Conservation (phyloP, 2,113 vertebrate species). For the Ctenodactylus gundi region DNA sequence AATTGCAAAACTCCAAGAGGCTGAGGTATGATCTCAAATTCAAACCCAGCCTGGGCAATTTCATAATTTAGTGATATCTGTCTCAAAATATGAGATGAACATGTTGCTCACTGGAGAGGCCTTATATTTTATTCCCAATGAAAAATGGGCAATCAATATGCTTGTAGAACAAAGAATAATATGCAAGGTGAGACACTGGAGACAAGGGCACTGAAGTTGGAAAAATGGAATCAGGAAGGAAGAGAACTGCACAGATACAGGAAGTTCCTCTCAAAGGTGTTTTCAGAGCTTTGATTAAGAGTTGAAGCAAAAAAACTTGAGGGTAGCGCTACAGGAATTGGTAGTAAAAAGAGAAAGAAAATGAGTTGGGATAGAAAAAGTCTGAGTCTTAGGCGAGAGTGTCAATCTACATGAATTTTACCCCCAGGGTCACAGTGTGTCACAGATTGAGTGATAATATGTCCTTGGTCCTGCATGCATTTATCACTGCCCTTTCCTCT, state of each 20-base stretch:
- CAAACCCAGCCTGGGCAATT: too few species aligned
- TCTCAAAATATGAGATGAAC: too few species aligned
- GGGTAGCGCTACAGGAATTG: background rate
- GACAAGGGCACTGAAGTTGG: background rate
- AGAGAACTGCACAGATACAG: background rate
- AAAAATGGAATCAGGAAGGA: background rate
- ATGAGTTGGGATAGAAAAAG: background rate
- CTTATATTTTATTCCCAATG: too few species aligned
- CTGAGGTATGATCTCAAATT: too few species aligned
- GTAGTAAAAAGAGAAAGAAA: background rate
- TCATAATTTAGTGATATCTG: too few species aligned
- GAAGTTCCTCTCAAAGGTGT: background rate
- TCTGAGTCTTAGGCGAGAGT: background rate
- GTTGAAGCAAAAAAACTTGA: background rate
- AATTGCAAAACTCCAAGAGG: too few species aligned
- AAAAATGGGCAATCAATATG: background rate
- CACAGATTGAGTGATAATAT: background rate
- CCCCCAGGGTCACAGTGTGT: too few species aligned
- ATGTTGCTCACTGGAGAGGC: too few species aligned
- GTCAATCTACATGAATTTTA: background rate
- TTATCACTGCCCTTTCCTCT: background rate
- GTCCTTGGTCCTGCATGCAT: background rate
- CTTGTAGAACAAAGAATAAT: background rate
- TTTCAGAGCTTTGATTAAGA: background rate
- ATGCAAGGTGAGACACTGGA: background rate